These are phyloP conservation scores for Micronycteris hirsuta DNA, from an alignment of 2,113 vertebrate genomes.

Conservation along the genomic window DNA sequence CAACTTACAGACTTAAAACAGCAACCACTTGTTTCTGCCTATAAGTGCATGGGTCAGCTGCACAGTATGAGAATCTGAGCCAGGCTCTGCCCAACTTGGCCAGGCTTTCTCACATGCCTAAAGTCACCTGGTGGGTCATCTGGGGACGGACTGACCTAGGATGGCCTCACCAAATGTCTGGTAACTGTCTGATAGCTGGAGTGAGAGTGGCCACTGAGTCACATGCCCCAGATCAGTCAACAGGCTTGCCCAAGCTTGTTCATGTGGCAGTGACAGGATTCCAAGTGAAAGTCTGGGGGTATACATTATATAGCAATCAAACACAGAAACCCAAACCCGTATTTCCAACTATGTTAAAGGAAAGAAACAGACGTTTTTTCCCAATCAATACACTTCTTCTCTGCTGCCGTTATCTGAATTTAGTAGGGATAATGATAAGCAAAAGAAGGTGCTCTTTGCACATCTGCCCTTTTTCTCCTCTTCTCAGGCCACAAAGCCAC, in stretches of 20 bases:
- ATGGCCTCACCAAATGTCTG: neutral
- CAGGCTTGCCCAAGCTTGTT: neutral
- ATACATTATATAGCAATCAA: neutral
- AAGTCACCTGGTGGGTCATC: neutral
- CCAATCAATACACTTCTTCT: neutral
- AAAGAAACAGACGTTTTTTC: neutral
- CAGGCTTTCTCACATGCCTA: neutral
- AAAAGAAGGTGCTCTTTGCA: neutral
- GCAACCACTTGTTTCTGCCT: neutral
- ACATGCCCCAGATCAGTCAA: neutral
- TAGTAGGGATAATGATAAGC: neutral
- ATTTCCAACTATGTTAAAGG: neutral
- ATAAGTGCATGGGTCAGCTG: neutral
- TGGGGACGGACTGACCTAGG: neutral
- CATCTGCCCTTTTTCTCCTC: neutral
- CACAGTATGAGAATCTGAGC: fast-evolving
- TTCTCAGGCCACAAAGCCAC: neutral
- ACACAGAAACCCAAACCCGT: neutral
- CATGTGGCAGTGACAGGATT: neutral
- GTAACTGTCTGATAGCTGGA: neutral
- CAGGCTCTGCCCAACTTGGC: neutral
- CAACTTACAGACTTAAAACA: neutral
- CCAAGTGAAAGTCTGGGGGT: neutral
- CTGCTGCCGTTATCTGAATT: neutral
- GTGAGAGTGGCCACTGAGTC: neutral